Evolutionary conservation across 2,113 vertebrate genomes (phyloP), one percentile per base, ranked within the genome.

Genomic region (Pica pica): DNA sequence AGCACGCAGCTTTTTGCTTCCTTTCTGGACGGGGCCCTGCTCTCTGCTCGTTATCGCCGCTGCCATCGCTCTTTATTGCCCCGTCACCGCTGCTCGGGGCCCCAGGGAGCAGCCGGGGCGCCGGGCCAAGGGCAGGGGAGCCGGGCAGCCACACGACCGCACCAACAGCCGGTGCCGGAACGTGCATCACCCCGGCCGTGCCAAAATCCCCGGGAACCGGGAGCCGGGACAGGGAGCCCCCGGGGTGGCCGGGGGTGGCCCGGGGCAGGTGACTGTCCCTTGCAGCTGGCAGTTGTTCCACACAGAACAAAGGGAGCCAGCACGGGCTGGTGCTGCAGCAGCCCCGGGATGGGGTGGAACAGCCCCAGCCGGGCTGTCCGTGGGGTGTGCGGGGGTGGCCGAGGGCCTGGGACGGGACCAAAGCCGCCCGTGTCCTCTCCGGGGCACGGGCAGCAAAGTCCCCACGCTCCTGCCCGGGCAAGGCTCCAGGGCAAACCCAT

Each of bases 121-220:
- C 18, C 1, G 1, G 28, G 87, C 89, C 80, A 42, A 59, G 31
- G 55, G 26, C 42, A 44, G 18, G 60, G 55, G 67, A 42, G 76
- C 49, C 1, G 3, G 44, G 78, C 35, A 31, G 87, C 59, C 80
- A 27, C 80, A 74, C 9, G 31, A 4, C 56, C 3, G 65, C 88
- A n/a, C 50, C 4, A 52, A 28, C n/a, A 30, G 71, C 55, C 50
- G 2, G 64, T 0, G 4, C 46, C 3, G 1, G 31, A 10, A 11
- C 1, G 1, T 2, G 83, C 50, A 9, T 19, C 65, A 7, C 30
- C 24, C 49, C 7, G 6, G 71, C 11, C 26, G 28, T 9, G 21
- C 31, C 55, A 3, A 16, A 59, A 35, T 1, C 9, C 5, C 0
- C 0, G 15, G 46, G 63, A 53, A 11, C 37, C 31, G 59, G 57